phyloP scores from a whole-genome alignment of 1,140 invertebrate species.

The Elymnias hypermnestra region DNA sequence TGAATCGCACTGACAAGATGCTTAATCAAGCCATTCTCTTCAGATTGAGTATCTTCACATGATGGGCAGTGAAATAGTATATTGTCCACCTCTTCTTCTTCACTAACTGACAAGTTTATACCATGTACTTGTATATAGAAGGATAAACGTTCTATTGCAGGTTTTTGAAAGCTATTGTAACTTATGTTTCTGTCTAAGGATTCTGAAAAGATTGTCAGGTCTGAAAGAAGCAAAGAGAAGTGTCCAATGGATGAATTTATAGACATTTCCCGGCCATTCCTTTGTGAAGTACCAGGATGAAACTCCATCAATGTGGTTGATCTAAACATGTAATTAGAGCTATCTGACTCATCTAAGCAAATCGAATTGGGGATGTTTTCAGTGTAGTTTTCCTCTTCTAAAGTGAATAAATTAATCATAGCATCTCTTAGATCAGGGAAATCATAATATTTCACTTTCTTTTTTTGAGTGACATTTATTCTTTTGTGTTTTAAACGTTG shows the following conservation, averaged over 20 bases:
- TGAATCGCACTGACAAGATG: conserved; percentile 57
- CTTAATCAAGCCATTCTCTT: conserved; percentile 48
- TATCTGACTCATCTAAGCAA: conserved; percentile 26
- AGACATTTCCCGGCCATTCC: conserved; percentile 29
- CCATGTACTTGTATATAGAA: conserved; percentile 67
- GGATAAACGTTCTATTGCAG: conserved; percentile 56
- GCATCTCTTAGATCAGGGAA: conserved; percentile 59
- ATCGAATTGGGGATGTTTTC: conserved; percentile 13
- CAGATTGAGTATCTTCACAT: conserved; percentile 39
- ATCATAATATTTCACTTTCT: conserved; percentile 56
- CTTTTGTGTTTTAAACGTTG: conserved; percentile 1
- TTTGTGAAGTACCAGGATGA: conserved; percentile 34
- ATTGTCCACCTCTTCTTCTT: conserved; percentile 23
- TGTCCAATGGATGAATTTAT: conserved; percentile 65
- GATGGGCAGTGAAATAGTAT: conserved; percentile 52
- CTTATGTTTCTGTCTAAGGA: conserved; percentile 56
- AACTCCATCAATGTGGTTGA: conserved; percentile 36
- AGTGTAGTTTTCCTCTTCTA: conserved; percentile 26
- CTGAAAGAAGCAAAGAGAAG: conserved; percentile 52
- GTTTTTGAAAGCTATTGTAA: conserved; percentile 60
- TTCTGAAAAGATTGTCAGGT: conserved; percentile 57
- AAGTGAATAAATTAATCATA: conserved; percentile 44
- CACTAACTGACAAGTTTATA: conserved; percentile 46
- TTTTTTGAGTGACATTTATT: conserved; percentile 38
- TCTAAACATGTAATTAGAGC: conserved; percentile 38